These are phyloP conservation scores for Microctenopoma stevenorrisi DNA, from an alignment of 2,797 vertebrate species.

Conservation along the genomic window DNA sequence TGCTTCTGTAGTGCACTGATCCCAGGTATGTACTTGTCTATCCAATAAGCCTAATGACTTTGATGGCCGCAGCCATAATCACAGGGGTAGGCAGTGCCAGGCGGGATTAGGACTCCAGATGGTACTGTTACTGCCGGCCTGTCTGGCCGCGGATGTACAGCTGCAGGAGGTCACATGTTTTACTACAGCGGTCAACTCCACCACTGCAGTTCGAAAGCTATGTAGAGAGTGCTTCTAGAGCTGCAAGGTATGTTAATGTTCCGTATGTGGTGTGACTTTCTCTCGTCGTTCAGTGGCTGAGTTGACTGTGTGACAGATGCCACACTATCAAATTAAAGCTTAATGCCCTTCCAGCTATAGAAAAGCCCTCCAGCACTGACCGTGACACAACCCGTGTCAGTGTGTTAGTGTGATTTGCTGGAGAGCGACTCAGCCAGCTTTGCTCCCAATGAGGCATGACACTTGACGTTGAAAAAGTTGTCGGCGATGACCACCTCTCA, in stretches of 20 bases:
- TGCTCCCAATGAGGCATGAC: constrained; percentile 57
- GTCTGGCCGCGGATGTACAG: constrained; percentile 55
- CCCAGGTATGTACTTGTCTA: constrained; percentile 55
- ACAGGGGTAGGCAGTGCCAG: constrained; percentile 54
- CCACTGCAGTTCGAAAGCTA: constrained; percentile 21
- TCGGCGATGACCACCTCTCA: constrained; percentile 56
- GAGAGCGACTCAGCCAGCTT: constrained; percentile 41
- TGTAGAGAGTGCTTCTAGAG: constrained; percentile 10
- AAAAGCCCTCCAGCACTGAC: constrained; percentile 66
- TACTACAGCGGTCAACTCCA: constrained; percentile 46
- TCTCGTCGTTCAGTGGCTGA: constrained; percentile 6
- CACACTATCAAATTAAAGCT: constrained; percentile 76
- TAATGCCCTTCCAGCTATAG: constrained; percentile 64
- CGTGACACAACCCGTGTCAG: constrained; percentile 59
- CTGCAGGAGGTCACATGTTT: constrained; percentile 75
- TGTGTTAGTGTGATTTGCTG: constrained; percentile 22
- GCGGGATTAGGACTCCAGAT: constrained; percentile 81
- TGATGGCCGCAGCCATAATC: constrained; percentile 61
- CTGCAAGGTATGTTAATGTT: constrained; percentile 21
- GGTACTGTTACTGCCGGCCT: constrained; percentile 71
- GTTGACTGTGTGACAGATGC: constrained; percentile 71
- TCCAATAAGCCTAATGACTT: constrained; percentile 76
- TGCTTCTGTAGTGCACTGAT: constrained; percentile 24
- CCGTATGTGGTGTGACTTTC: constrained; percentile 11
- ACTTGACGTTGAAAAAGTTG: constrained; percentile 47